Evolutionary conservation across 2,888 invertebrate genomes (phyloP), one percentile per base, ranked within the genome.

Genomic region (Dasypolia templi): DNA sequence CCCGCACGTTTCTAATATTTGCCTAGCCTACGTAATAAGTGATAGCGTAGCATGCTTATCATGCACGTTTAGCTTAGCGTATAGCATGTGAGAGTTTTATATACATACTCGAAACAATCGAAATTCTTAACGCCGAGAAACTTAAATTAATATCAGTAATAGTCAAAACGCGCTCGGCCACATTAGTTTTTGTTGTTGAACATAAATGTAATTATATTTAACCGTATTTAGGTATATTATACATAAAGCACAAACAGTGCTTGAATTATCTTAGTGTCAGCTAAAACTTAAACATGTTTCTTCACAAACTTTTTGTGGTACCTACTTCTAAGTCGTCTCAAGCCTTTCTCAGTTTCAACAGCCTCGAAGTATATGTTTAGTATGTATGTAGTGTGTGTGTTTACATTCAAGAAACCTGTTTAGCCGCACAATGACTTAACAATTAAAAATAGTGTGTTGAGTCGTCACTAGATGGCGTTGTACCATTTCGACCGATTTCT

Each of bases 261-360:
- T 11, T 49, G 3, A 35, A 59, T 42, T 51, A 12, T 29, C n/a
- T 29, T 32, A 29, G 1, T 11, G 0, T 29, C 12, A 51, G 22
- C 26, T 14, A 56, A 77, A 49, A 56, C 42, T 11, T 29, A 42
- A 39, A 9, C n/a, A 51, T 14, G 17, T 79, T 72, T 53, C 32
- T 9, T 26, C 22, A 32, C 2, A 29, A 4, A 44, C 3, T 39
- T 62, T 29, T 61, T 32, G 39, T 46, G 17, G 35, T 53, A 22
- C n/a, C n/a, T n/a, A n/a, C 46, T 75, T 61, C 17, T 46, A 72
- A 32, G 72, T 5, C 17, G 2, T 17, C 5, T 44, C 17, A 46
- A 39, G 39, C 39, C 29, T 2, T n/a, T 46, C 26, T 49, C 32
- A 32, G 42, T 58, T 44, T 17, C 7, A 26, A 53, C 55, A 26